phyloP scores from a whole-genome alignment of 1,140 invertebrate species.

The Trichonephila inaurata region DNA sequence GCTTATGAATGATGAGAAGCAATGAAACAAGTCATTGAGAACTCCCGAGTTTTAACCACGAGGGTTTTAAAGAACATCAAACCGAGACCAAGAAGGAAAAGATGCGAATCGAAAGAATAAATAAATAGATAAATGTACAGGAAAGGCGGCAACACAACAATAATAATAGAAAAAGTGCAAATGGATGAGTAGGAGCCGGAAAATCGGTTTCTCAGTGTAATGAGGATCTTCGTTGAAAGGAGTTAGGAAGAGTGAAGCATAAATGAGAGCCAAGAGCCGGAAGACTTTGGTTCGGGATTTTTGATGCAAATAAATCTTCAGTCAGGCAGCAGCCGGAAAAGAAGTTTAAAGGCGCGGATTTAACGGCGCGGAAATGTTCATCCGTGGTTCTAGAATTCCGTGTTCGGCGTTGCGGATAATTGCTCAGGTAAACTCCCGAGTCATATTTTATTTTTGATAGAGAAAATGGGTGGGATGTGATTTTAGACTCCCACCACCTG shows the following conservation, averaged over 20 bases:
- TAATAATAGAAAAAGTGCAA: slow-evolving; percentile 37
- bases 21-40: slow-evolving; percentile 6
- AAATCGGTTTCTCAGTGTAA: slow-evolving; percentile 40
- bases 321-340: slow-evolving; percentile 36
- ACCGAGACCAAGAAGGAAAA: background rate
- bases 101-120: slow-evolving; percentile 17
- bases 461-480: background rate
- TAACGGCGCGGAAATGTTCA: slow-evolving; percentile 64
- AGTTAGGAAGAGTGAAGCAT: background rate
- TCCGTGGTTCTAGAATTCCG: slow-evolving; percentile 42
- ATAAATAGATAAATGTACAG: slow-evolving; percentile 11
- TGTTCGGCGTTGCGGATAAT: slow-evolving; percentile 57
- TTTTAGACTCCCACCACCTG: background rate
- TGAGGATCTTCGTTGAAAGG: slow-evolving; percentile 44
- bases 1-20: background rate
- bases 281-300: slow-evolving; percentile 25
- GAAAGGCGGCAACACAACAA: background rate
- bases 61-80: slow-evolving; percentile 15
- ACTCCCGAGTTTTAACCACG: background rate
- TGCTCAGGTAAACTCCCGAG: slow-evolving; percentile 45
- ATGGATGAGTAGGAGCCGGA: background rate
- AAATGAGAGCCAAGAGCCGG: slow-evolving; percentile 34
- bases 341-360: slow-evolving; percentile 62
- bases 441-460: slow-evolving; percentile 49
- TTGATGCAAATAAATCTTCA: slow-evolving; percentile 65